A percentile compares a stretch with the other conserved stretches of the same genome.
phyloP scores from a whole-genome alignment of 1,140 invertebrate species.

The Paralvinella palmiformis region DNA sequence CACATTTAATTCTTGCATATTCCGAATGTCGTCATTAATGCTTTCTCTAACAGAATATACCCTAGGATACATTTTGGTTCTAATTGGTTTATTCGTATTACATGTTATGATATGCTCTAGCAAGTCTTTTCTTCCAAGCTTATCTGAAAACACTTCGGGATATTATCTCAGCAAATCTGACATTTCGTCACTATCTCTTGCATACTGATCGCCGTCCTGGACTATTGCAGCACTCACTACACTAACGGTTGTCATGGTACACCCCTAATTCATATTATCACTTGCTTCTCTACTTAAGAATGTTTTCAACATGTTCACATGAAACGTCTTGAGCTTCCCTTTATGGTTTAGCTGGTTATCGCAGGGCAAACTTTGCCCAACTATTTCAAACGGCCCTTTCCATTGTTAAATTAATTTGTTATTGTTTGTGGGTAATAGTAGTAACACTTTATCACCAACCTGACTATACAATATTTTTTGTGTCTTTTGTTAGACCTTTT shows the following conservation, averaged over 20 bases:
- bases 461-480: slow-evolving; percentile 16
- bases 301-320: slow-evolving; percentile 2
- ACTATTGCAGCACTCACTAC: not conserved
- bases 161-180: not conserved
- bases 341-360: not conserved
- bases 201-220: not conserved
- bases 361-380: not conserved
- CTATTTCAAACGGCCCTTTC: not conserved
- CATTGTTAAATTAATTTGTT: not conserved
- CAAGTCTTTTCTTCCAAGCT: not conserved
- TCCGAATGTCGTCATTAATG: slow-evolving; percentile 2
- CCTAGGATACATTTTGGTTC: not conserved
- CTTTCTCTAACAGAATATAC: not conserved
- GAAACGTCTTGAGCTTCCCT: not conserved
- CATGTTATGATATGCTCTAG: not conserved
- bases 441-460: not conserved
- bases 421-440: not conserved
- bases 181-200: not conserved
- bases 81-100: not conserved
- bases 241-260: not conserved
- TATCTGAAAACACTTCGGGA: not conserved
- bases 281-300: not conserved
- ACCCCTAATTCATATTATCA: not conserved
- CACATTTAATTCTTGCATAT: slow-evolving; percentile 15
- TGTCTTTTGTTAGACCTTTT: slow-evolving; percentile 12